Evolutionary conservation across 2,797 vertebrate species (phyloP), one percentile per base, ranked within the genome.

Genomic region (Philypnodon macrostomus): DNA sequence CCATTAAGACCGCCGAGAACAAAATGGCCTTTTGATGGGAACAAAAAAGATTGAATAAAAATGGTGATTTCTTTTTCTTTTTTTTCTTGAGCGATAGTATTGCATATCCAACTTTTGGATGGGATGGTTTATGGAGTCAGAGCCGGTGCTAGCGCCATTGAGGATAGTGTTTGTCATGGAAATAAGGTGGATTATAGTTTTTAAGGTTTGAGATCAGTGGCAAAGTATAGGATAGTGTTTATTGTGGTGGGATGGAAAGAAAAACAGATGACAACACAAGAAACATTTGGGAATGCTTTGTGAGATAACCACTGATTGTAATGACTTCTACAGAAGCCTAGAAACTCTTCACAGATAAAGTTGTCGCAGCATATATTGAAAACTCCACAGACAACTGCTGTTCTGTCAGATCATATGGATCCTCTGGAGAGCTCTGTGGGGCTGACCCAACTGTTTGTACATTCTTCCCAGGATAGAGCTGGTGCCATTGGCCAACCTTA

Each of bases 1-100:
- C 85, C 81, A 85, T 81, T 85, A 88, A 87, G 84, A 75, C 79
- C 66, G 77, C 66, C 29, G 81, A 77, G 76, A 85, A 81, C 80
- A 86, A 88, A 90, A 88, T 77, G 82, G 77, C 70, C 73, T 83
- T 84, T 83, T 80, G 82, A 84, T 77, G 75, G 84, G 77, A 59
- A 79, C 79, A 74, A 74, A 87, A 47, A 82, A 86, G 78, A 90
- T 88, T 89, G 88, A 90, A 91, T 90, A 90, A 89, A 91, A 90
- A 90, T 88, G 71, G 86, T 89, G 66, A 84, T 90, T 87, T 81
- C 65, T 50, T 36, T 42, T 88, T 83, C 65, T 47, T 87, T 81
- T 63, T 47, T 87, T 81, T 87, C 83, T 67, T 47, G 31, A 34
- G 67, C 66, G 66, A 77, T 77, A 70, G 57, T 54, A 79, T 85